Conservation (phyloP, 2,888 invertebrate species). For the Drosophila maculinotata region DNA sequence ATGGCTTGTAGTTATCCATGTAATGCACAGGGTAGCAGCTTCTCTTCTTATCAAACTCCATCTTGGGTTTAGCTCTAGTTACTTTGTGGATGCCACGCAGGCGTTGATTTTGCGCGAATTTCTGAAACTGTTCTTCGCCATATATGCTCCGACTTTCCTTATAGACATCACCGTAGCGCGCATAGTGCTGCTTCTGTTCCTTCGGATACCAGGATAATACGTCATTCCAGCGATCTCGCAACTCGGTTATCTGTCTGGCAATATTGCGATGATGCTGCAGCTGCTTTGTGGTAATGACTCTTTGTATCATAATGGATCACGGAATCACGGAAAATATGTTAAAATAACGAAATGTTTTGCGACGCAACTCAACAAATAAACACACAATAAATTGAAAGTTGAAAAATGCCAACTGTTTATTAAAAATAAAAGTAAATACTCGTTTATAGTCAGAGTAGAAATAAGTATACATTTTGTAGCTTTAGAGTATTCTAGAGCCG, state of each 20-base stretch:
- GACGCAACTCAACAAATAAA: neutral
- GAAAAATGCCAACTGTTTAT: conserved; percentile 1
- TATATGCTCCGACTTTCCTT: conserved; percentile 35
- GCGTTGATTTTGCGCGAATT: conserved; percentile 27
- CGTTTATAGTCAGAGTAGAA: too few species aligned
- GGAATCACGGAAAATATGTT: too few species aligned
- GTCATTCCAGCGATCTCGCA: conserved; percentile 27
- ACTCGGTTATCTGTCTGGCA: conserved; percentile 1
- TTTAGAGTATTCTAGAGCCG: conserved; percentile 7
- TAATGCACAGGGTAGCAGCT: conserved; percentile 34
- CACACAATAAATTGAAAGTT: neutral
- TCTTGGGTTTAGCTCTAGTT: neutral
- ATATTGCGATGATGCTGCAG: conserved; percentile 17
- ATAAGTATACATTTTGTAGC: too few species aligned
- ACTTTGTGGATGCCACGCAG: conserved; percentile 1
- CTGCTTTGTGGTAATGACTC: conserved; percentile 45
- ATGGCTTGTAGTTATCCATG: conserved; percentile 13
- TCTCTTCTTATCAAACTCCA: neutral
- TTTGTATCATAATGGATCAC: neutral
- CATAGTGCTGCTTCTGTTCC: conserved; percentile 25
- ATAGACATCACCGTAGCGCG: conserved; percentile 31
- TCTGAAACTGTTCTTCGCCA: conserved; percentile 35
- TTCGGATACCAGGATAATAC: conserved; percentile 41
- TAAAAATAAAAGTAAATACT: too few species aligned
- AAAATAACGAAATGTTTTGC: too few species aligned